A percentile compares a stretch with the other conserved stretches of the same genome.
These are phyloP conservation scores for Mastomys coucha DNA, from an alignment of 2,113 vertebrate genomes.

Conservation along the genomic window DNA sequence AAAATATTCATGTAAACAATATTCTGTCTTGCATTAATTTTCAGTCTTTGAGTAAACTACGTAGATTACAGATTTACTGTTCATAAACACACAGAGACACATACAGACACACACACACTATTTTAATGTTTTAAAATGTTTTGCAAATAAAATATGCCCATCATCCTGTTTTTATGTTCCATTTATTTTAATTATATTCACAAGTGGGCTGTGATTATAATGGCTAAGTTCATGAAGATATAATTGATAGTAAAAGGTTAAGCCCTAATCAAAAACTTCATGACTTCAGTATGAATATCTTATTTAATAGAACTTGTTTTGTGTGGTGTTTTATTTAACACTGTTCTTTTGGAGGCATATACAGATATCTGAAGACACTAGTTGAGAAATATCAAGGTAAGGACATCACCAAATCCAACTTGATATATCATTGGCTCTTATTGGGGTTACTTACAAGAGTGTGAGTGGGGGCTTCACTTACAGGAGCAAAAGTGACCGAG, in stretches of 20 bases:
- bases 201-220: rapidly evolving
- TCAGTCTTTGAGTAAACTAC: neutral
- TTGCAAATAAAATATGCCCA: neutral
- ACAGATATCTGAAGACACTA: too few species aligned
- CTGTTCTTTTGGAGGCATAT: neutral
- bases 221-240: neutral
- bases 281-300: neutral
- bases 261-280: neutral
- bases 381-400: neutral
- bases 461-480: neutral
- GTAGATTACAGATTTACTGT: neutral
- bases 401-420: neutral
- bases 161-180: neutral
- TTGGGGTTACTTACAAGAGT: neutral
- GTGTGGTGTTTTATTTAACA: neutral
- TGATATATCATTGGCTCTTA: neutral
- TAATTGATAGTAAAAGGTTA: neutral
- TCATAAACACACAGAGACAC: neutral
- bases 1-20: neutral
- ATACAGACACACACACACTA: too few species aligned
- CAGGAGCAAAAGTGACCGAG: neutral
- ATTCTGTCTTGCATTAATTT: neutral
- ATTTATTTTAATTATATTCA: rapidly evolving
- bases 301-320: neutral
- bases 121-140: neutral